Evolutionary conservation across 1,140 invertebrate species (phyloP).

Genomic region (Carcinoscorpius rotundicauda): DNA sequence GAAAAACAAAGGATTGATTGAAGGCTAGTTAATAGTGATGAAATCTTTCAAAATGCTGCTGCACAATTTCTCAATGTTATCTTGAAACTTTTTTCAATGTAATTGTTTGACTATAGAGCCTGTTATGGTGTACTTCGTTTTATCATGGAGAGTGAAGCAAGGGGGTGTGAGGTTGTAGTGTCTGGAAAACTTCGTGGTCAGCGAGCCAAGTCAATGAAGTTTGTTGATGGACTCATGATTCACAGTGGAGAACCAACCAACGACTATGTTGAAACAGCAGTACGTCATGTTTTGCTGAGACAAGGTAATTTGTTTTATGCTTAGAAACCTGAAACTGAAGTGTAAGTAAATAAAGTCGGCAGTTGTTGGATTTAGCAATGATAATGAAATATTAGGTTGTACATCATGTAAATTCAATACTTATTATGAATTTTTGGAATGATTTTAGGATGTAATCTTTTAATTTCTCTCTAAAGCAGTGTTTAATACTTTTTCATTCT

Average conservation of each 20-base stretch:
- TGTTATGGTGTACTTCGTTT: constrained; percentile 98
- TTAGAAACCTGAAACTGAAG: constrained; percentile 2
- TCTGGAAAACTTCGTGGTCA: constrained; percentile 98
- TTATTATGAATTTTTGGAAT: constrained; percentile 7
- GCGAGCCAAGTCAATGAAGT: constrained; percentile 99
- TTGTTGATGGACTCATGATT: constrained; percentile 99
- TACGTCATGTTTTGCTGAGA: constrained; percentile 89
- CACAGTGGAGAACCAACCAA: constrained; percentile 97
- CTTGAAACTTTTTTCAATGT: neutral
- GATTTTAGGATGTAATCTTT: neutral
- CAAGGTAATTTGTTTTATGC: constrained; percentile 51
- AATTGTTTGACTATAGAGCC: constrained; percentile 46
- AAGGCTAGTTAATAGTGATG: too few species aligned
- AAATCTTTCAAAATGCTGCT: too few species aligned
- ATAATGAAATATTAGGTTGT: constrained; percentile 20
- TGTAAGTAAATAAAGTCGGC: neutral
- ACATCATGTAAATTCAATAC: neutral
- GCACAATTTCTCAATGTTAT: too few species aligned
- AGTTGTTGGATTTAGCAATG: too few species aligned
- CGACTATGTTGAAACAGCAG: constrained; percentile 96
- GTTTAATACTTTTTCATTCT: too few species aligned
- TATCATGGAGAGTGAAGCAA: constrained; percentile 98
- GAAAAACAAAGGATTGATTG: too few species aligned
- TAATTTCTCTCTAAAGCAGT: too few species aligned
- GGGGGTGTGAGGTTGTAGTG: constrained; percentile 95